Conservation (phyloP, 2,797 vertebrate species). For the Heteromormyrus szaboi region DNA sequence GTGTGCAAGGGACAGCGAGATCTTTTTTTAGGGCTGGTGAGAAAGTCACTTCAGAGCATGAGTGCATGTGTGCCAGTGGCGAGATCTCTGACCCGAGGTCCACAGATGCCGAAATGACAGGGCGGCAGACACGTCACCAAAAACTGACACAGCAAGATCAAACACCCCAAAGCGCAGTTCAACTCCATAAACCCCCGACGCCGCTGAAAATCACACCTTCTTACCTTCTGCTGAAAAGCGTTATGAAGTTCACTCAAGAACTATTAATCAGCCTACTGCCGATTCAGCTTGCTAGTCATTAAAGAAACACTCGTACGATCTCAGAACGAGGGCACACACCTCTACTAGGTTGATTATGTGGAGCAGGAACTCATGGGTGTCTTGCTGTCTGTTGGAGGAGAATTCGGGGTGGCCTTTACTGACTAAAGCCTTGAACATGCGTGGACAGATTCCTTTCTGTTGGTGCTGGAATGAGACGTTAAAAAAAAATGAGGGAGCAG, state of each 20-base stretch:
- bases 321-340: constrained; percentile 55
- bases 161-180: constrained; percentile 4
- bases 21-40: constrained; percentile 53
- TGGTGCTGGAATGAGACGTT: constrained; percentile 66
- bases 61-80: constrained; percentile 38
- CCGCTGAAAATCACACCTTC: background rate
- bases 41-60: constrained; percentile 47
- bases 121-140: constrained; percentile 11
- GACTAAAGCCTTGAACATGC: constrained; percentile 87
- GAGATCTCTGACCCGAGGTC: constrained; percentile 27
- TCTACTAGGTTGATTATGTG: constrained; percentile 88
- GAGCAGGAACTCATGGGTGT: constrained; percentile 85
- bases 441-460: constrained; percentile 81
- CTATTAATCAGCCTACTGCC: background rate
- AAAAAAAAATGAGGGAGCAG: constrained; percentile 4
- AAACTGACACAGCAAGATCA: constrained; percentile 9
- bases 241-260: background rate
- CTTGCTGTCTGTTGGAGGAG: constrained; percentile 93
- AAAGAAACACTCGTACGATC: background rate
- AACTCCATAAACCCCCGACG: background rate
- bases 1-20: constrained; percentile 52
- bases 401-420: constrained; percentile 90
- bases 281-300: background rate
- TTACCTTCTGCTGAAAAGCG: background rate
- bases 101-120: constrained; percentile 25